These are phyloP conservation scores for Paralichthys olivaceus DNA, from an alignment of 2,113 vertebrate species.

Conservation along the genomic window DNA sequence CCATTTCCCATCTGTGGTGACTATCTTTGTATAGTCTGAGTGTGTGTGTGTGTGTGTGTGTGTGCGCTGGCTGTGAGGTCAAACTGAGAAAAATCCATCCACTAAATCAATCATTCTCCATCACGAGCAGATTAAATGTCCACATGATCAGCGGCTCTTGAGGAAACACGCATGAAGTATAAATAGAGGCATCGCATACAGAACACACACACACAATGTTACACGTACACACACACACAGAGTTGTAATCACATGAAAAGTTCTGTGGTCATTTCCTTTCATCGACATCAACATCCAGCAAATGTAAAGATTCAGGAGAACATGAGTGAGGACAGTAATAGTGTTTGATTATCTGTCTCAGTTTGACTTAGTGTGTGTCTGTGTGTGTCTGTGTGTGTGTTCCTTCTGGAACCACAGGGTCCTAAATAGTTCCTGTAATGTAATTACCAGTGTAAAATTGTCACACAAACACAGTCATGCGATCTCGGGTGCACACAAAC, in stretches of 20 bases:
- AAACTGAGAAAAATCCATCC: conserved; percentile 42
- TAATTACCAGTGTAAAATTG: conserved; percentile 18
- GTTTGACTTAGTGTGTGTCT: conserved; percentile 30
- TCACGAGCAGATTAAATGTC: conserved; percentile 49
- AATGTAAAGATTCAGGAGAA: conserved; percentile 20
- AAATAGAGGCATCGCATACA: background rate
- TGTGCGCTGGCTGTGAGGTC: background rate
- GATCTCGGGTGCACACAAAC: background rate
- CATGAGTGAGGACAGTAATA: conserved; percentile 20
- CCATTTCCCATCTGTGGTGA: conserved; percentile 32
- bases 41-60: conserved; percentile 7
- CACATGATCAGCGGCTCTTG: conserved; percentile 35
- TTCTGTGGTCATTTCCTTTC: conserved; percentile 23
- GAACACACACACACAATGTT: conserved; percentile 4
- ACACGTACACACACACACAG: background rate
- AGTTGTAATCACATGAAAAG: conserved; percentile 16
- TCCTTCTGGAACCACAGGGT: conserved; percentile 11
- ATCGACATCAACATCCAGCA: conserved; percentile 18
- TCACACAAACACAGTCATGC: background rate
- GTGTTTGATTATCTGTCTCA: conserved; percentile 48
- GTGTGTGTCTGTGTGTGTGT: background rate
- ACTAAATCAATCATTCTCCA: conserved; percentile 50
- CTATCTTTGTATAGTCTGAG: conserved; percentile 1
- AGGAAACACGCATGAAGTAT: background rate
- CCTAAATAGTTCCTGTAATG: conserved; percentile 7